Conservation (phyloP, 1,140 invertebrate species). For the Euglossa dilemma region DNA sequence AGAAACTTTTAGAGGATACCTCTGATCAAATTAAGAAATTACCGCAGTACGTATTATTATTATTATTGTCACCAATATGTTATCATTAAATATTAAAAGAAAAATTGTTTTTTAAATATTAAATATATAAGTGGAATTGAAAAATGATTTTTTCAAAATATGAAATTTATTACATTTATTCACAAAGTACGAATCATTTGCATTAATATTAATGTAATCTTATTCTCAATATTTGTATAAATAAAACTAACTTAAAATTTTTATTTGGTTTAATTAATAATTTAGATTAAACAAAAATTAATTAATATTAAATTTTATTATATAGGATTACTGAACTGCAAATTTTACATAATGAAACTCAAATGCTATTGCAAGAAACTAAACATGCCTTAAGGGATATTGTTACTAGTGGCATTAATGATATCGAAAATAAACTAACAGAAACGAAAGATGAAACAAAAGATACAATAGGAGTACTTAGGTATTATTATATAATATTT, state of each 20-base stretch:
- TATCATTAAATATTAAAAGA: background rate
- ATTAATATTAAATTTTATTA: conserved; percentile 2
- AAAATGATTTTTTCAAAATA: background rate
- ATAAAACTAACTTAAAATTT: background rate
- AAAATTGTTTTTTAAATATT: background rate
- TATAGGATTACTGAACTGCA: conserved; percentile 71
- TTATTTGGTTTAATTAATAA: conserved; percentile 2
- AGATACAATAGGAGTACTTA: conserved; percentile 71
- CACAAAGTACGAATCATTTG: background rate
- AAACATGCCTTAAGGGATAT: conserved; percentile 74
- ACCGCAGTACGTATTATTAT: conserved; percentile 67
- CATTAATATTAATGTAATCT: background rate
- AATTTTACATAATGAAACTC: conserved; percentile 76
- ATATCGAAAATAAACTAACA: conserved; percentile 81
- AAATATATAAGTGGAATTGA: background rate
- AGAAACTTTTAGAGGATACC: conserved; percentile 73
- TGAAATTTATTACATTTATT: too few species aligned
- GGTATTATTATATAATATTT: conserved; percentile 64
- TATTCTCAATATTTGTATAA: too few species aligned
- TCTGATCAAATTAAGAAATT: conserved; percentile 72
- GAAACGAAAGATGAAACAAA: conserved; percentile 78
- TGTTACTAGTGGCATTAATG: conserved; percentile 66
- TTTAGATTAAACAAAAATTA: background rate
- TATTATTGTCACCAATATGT: background rate
- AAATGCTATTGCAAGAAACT: conserved; percentile 73